Evolutionary conservation across 1,140 invertebrate species (phyloP), one percentile per base, ranked within the genome.

Genomic region (Hylaeus volcanicus): DNA sequence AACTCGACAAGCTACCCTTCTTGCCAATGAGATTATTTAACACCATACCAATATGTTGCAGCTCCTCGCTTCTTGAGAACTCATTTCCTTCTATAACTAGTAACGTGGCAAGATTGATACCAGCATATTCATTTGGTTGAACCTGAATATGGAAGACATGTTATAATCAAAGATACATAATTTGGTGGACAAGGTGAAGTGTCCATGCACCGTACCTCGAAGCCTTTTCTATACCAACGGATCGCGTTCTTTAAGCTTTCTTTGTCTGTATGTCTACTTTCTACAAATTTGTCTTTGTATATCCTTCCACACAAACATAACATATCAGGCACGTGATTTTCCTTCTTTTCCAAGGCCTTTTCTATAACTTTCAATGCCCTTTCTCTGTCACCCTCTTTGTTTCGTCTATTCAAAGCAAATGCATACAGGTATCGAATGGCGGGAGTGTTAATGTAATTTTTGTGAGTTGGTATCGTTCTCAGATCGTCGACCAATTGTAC

Each of bases 281-380:
- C 98, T 37, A 99, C 98, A 94, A 99, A 99, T 91, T 97, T 98
- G 93, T 99, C 99, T 93, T 99, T 99, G 92, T 99, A 99, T 90
- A 99, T 99, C 77, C 99, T 95, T 1, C 99, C 99, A 93, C 98
- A 99, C 1, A 99, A 94, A 91, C 99, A 99, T n/a, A 99, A 92
- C 96, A 99, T 98, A 92, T 99, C 99, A 0, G 97, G 97, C 89
- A 98, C 97, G 91, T 97, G 96, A 92, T 98, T 98, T 92, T 99
- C 98, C 92, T 98, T 97, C 89, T 98, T 98, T 83, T 98, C 96
- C 43, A 99, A 92, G 0, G 98, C 98, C 90, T 97, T 97, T 55
- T 97, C 96, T 79, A 99, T 99, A 0, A 99, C 98, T 91, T 96
- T 94, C 14, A 99, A 92, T 4, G 99, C 99, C 91, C 97, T 98